Percentiles rank a stretch among this genome's conserved stretches.
phyloP scores from a whole-genome alignment of 2,888 invertebrate species.

The Agrotis clavis region DNA sequence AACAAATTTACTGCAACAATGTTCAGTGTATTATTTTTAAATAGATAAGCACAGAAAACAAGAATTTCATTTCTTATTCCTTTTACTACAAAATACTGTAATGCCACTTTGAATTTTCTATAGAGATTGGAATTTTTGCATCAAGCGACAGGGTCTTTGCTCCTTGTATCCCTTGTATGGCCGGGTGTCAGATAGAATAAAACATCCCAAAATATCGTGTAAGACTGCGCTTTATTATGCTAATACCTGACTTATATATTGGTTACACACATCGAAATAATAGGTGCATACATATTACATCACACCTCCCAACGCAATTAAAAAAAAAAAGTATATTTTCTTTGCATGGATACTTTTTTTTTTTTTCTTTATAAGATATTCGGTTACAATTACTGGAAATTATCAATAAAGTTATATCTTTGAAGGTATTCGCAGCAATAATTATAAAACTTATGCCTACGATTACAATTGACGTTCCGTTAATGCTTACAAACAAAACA shows the following conservation, averaged over 20 bases:
- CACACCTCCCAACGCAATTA: conserved; percentile 1
- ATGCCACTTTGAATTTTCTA: conserved; percentile 5
- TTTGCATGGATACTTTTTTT: background rate
- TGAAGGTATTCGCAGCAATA: too few relatives aligned
- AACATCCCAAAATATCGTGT: too few relatives aligned
- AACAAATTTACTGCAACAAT: background rate
- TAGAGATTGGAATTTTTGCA: conserved; percentile 7
- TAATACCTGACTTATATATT: too few relatives aligned
- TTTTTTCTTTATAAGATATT: background rate
- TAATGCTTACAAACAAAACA: too few relatives aligned
- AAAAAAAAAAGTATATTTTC: background rate
- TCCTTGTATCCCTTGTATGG: background rate
- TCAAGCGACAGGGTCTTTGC: background rate
- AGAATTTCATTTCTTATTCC: background rate
- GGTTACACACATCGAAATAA: too few relatives aligned
- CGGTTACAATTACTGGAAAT: conserved; percentile 5
- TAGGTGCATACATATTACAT: too few relatives aligned
- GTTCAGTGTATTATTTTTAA: background rate
- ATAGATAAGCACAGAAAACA: background rate
- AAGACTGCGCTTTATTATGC: too few relatives aligned
- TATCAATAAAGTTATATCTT: conserved; percentile 5
- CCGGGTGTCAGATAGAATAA: too few relatives aligned
- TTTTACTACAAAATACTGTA: conserved; percentile 1
- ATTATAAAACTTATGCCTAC: too few relatives aligned
- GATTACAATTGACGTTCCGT: too few relatives aligned